A percentile compares a stretch with the other conserved stretches of the same genome.
These are phyloP conservation scores for Neolamprologus falcicula DNA, from an alignment of 2,113 vertebrate genomes.

Conservation along the genomic window DNA sequence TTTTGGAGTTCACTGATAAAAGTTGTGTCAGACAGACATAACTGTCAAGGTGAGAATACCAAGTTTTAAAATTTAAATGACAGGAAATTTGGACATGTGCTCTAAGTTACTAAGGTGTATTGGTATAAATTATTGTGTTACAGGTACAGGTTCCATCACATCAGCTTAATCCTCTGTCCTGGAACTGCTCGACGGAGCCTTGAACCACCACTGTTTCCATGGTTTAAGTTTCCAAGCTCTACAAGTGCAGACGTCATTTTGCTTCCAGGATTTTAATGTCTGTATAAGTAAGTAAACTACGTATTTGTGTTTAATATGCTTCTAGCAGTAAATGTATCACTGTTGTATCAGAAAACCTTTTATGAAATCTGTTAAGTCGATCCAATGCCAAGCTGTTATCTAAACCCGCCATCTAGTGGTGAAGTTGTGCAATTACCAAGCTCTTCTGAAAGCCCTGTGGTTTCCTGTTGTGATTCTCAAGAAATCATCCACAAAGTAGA, in stretches of 20 bases:
- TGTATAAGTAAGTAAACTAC: not conserved
- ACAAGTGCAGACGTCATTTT: not conserved
- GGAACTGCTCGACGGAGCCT: not conserved
- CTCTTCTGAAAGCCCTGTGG: not conserved
- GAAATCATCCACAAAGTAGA: not conserved
- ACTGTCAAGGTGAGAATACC: not conserved
- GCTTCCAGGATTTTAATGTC: not conserved
- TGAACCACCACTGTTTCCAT: not conserved
- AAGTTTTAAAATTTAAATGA: not conserved
- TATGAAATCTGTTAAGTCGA: not conserved
- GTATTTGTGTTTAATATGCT: not conserved
- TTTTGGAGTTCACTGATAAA: not conserved
- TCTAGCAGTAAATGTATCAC: not conserved
- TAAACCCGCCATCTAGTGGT: conserved; percentile 31
- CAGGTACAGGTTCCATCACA: not conserved
- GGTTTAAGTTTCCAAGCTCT: not conserved
- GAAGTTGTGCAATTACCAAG: not conserved
- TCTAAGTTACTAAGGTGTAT: not conserved
- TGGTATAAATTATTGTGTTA: not conserved
- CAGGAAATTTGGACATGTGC: not conserved
- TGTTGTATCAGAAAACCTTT: not conserved
- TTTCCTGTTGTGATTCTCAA: not conserved
- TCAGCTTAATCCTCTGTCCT: not conserved
- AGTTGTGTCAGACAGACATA: not conserved
- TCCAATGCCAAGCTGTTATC: not conserved